Evolutionary conservation across 1,140 invertebrate genomes (phyloP), one percentile per base, ranked within the genome.

Genomic region (Drosophila nigrodunni): DNA sequence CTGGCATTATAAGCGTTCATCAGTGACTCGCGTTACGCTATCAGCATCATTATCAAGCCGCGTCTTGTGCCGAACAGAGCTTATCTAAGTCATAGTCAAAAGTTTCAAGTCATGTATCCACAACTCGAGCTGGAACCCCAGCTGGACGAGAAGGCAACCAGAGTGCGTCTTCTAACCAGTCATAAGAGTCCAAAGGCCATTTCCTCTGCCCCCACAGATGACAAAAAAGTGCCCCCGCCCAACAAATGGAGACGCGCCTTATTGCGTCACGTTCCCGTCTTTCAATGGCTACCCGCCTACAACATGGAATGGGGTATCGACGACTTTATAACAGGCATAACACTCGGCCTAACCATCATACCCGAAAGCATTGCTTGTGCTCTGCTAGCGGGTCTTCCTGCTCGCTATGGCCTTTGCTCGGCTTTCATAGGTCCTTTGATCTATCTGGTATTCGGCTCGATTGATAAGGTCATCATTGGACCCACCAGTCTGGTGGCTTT

Each of bases 391-490:
- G 95, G 95, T 35, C 89, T 97, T 43, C 95, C 94, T 0, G 93
- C 95, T 1, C 95, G 97, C 85, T 94, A 94, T 89, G 95, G 92
- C 1, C 74, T 92, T 1, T 92, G 90, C 57, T 92, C 92, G 18
- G 92, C 92, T 0, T 92, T 92, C 15, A 81, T 92, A 95, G 96
- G 97, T 93, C 94, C 96, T 65, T 96, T 98, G 82, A 93, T 98
- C 10, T 99, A 99, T 92, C 93, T 96, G 54, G 87, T 98, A 52
- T 95, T 99, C 78, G 98, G 98, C 1, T 97, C 97, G 1, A 96
- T 98, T 25, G 97, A 96, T 93, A 96, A 98, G 93, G 96, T 98
- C 9, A 97, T 97, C 0, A 97, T 98, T 70, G 97, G 97, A 46
- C 97, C 97, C 0, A 97, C 97, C 0, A 97, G 96, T 47, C 93